Percentiles rank a stretch among this genome's conserved stretches.
phyloP scores from a whole-genome alignment of 1,140 invertebrate genomes.

The Bilobella aurantiaca region DNA sequence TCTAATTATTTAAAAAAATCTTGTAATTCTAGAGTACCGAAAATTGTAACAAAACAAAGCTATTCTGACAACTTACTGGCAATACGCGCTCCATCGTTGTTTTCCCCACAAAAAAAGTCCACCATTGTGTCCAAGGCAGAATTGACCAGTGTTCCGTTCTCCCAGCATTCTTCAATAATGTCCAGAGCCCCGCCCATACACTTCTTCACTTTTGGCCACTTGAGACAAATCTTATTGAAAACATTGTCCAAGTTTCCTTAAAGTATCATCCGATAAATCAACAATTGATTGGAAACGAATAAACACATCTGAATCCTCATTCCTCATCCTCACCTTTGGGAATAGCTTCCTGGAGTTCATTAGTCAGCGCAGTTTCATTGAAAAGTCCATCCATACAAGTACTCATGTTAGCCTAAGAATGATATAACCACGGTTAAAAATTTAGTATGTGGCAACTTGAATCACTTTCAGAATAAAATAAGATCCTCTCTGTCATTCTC shows the following conservation, averaged over 20 bases:
- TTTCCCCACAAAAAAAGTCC: constrained; percentile 26
- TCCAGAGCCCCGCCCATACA: constrained; percentile 13
- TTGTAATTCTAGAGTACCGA: not conserved
- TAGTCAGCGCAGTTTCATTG: constrained; percentile 14
- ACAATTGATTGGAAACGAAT: not conserved
- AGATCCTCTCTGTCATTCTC: no score
- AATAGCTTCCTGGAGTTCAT: constrained; percentile 21
- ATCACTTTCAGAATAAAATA: no score
- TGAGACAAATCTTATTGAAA: constrained; percentile 18
- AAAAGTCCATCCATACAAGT: constrained; percentile 10
- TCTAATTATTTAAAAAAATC: not conserved
- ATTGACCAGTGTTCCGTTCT: constrained; percentile 23
- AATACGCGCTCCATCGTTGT: constrained; percentile 26
- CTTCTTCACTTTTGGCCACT: constrained; percentile 23
- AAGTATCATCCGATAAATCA: not conserved
- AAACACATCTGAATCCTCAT: not conserved
- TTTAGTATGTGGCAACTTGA: no score
- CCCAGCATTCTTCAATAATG: constrained; percentile 26
- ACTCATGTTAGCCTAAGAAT: not conserved
- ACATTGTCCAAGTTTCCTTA: constrained; percentile 12
- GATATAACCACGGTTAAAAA: no score
- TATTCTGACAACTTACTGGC: constrained; percentile 17
- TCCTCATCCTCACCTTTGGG: constrained; percentile 4
- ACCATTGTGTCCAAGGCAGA: constrained; percentile 21
- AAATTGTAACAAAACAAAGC: constrained; percentile 7